Percentiles rank a stretch among this genome's conserved stretches.
phyloP scores from a whole-genome alignment of 2,888 invertebrate species.

The Ganaspis brasiliensis region DNA sequence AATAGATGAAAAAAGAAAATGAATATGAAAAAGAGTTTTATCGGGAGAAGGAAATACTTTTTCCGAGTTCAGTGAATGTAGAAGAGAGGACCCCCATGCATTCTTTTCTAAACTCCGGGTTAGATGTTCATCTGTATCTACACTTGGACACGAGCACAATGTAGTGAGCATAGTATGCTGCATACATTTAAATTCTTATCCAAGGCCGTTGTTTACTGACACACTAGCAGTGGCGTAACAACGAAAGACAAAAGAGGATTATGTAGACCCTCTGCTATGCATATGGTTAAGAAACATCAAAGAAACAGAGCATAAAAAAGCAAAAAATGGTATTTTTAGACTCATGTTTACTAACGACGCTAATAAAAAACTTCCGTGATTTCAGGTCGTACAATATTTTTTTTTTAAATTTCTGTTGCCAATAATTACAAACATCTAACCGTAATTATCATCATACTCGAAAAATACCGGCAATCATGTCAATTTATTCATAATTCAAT shows the following conservation, averaged over 20 bases:
- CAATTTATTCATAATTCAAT: too few species aligned
- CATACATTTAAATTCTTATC: constrained; percentile 56
- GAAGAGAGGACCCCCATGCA: constrained; percentile 55
- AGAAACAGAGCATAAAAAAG: constrained; percentile 16
- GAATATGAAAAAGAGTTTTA: too few species aligned
- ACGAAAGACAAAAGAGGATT: constrained; percentile 29
- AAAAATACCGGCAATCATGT: too few species aligned
- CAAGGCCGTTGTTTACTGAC: constrained; percentile 58
- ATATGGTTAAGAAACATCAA: neutral
- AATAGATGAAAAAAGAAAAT: too few species aligned
- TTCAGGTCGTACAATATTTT: neutral
- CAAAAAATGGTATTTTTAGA: neutral
- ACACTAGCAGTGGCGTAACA: constrained; percentile 34
- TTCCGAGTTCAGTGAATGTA: neutral
- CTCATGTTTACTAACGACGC: neutral
- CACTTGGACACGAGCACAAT: constrained; percentile 33
- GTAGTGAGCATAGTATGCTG: constrained; percentile 23
- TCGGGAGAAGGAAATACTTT: too few species aligned
- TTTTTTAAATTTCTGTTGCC: neutral
- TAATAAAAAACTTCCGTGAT: neutral
- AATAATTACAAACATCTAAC: neutral
- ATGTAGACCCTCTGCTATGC: constrained; percentile 29
- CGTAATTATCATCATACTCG: too few species aligned
- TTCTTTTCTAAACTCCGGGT: constrained; percentile 56
- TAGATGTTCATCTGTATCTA: constrained; percentile 24